Base-by-base conservation (phyloP, 2,113 vertebrate species). In the Sorex araneus region DNA sequence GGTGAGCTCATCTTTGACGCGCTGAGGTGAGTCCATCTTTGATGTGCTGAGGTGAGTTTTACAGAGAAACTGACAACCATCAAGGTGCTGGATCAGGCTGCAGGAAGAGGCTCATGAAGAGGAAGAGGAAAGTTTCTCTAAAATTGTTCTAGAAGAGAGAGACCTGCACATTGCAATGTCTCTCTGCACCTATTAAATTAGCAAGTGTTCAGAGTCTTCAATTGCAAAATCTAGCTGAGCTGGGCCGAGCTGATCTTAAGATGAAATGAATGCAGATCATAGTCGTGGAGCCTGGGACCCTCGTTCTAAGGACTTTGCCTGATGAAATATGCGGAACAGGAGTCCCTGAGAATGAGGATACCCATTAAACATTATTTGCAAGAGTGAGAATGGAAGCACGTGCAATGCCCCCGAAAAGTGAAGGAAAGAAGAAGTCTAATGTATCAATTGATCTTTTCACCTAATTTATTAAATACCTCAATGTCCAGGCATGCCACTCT, bases 101-200 rank as follows among this genome's bases (percentile, higher is more conserved):
- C 25, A 47, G 69, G 43, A 77, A 64, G 84, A 90, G 69, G 6
- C 45, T 92, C 78, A 82, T 28, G 75, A 94, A 92, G 57, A 83
- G 28, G 75, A 90, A 85, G 43, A 30, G 12, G 28, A 47, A 85
- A 69, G 79, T 64, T 71, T 63, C 34, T 78, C 3, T 1, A 69
- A 74, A n/a, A 50, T 84, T 75, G 70, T 92, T 91, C 93, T 28
- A 25, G 90, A 81, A 90, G 32, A 93, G 8, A 82, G 30, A 57
- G 60, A 74, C 88, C 83, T 79, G n/a, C 60, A 78, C 57, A 83
- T 71, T 70, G 71, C 84, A 82, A 23, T 23, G 57, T 60, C 57
- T 60, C 18, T 60, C 78, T 64, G 47, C 1, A 78, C 40, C 57
- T 88, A 88, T 75, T 32, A 90, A 90, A 86, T 86, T 71, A 85